Base-by-base conservation (phyloP, 1,140 invertebrate species). In the Pseudomyrmex gracilis region DNA sequence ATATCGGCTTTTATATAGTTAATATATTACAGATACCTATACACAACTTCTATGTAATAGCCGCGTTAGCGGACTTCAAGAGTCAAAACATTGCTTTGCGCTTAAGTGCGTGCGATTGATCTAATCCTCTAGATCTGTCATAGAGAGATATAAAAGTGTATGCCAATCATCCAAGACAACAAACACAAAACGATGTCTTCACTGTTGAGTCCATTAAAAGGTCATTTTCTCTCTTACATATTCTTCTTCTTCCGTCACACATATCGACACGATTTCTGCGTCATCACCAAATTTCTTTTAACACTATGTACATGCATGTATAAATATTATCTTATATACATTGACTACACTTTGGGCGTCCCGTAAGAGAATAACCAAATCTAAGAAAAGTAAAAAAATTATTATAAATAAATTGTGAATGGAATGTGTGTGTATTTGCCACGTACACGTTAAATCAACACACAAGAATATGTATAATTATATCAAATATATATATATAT, bases 261-360 rank as follows among this genome's bases (percentile, higher is more conserved):
- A 22, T 10, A 34, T 17, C 24, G 17, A 8, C 63, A 73, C 43
- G 24, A 10, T 15, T 64, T 64, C 15, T 43, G 61, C 13, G 43
- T 17, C 2, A 34, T 17, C 2, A 34, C n/a, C 24, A n/a, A 74
- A 68, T 85, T 58, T 53, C 20, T 47, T 74, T 85, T 64, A 22
- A 80, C 64, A 71, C 53, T 88, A 85, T 76, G 34, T 84, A 82
- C 68, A 80, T 88, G 60, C 73, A 87, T 87, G 63, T 68, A 87
- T 87, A 78, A 34, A 34, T 34, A 34, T 34, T 87, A 87, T 87
- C 55, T 22, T 83, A 77, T 82, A 24, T 24, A 34, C 15, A 3
- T 71, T 55, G n/a, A 55, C 20, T 80, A 34, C 24, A 17, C 20
- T 34, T 60, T 78, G 68, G 60, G 71, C 57, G 57, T 73, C 78